Base-by-base conservation (phyloP, 2,888 invertebrate genomes). In the Xylota segnis region DNA sequence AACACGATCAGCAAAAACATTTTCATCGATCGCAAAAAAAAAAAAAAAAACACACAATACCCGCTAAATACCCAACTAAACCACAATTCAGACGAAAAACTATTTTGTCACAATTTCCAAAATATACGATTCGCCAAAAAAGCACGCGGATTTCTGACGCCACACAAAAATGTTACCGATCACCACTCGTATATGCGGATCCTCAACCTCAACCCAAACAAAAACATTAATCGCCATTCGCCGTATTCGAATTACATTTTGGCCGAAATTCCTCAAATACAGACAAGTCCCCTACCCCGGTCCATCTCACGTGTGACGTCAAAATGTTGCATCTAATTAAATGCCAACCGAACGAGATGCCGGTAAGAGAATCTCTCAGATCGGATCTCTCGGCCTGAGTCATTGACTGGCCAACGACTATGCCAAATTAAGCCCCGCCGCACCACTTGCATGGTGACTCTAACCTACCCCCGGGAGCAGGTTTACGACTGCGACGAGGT, bases 281-380 rank as follows among this genome's bases (percentile, higher is more conserved):
- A 37, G 34, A 65, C 43, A 34, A 43, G n/a, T 12, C 5, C 7
- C 18, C 23, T 16, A 37, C 12, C 32, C 77, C 54, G 54, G 66
- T 72, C 54, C 40, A 10, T 29, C 29, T 45, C 47, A 54, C 18
- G 9, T 10, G 54, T 78, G 78, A 83, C 83, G 83, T 78, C 65
- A 78, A 72, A 83, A 72, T 54, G 14, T 0, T 72, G 83, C 72
- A 83, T 78, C 18, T 56, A 56, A 66, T 72, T 83, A 56, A 58
- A 37, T 10, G 16, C 10, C 52, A 58, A 27, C n/a, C 43, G 34
- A 56, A 29, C 23, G 47, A 66, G 63, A 76, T 47, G 77, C 72
- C 83, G 77, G 83, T 52, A 59, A 68, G 50, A 76, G 68, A 66
- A 58, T 77, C 71, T 76, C 43, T 58, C n/a, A 40, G n/a, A n/a